A percentile compares a stretch with the other conserved stretches of the same genome.
Evolutionary conservation across 2,113 vertebrate species (phyloP).

Genomic region (Vanacampus margaritifer): DNA sequence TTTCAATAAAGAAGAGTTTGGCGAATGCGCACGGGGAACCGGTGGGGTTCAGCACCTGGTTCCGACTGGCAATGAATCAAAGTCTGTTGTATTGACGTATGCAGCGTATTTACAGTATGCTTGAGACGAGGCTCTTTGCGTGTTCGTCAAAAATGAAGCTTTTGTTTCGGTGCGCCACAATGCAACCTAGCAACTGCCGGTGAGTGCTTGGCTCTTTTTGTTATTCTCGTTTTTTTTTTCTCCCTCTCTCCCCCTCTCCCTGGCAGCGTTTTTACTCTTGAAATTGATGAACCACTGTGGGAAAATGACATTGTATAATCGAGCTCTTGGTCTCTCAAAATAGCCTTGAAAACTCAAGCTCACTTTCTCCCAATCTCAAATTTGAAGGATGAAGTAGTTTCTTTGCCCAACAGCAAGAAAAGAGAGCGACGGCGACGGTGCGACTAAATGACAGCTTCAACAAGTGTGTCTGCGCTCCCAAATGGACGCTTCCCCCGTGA

Average conservation of each 20-base stretch:
- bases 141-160: constrained; percentile 37
- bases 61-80: constrained; percentile 39
- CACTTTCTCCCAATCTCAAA: not conserved
- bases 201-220: constrained; percentile 27
- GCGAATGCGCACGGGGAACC: no score
- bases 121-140: constrained; percentile 34
- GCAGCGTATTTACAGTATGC: constrained; percentile 24
- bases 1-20: no score
- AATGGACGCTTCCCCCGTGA: constrained; percentile 17
- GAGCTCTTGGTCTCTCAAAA: not conserved
- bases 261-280: constrained; percentile 24
- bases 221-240: constrained; percentile 4
- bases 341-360: not conserved
- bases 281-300: constrained; percentile 19
- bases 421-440: constrained; percentile 25
- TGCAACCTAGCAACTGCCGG: constrained; percentile 38
- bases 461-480: constrained; percentile 24
- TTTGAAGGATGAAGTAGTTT: not conserved
- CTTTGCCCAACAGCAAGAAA: constrained; percentile 11
- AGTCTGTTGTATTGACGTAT: constrained; percentile 19
- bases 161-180: constrained; percentile 24
- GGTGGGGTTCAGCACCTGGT: no score
- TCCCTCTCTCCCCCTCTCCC: not conserved
- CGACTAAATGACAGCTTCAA: constrained; percentile 29
- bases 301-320: constrained; percentile 11